Percentiles rank a stretch among this genome's conserved stretches.
Evolutionary conservation across 2,797 vertebrate species (phyloP).

Genomic region (Clangula hyemalis): DNA sequence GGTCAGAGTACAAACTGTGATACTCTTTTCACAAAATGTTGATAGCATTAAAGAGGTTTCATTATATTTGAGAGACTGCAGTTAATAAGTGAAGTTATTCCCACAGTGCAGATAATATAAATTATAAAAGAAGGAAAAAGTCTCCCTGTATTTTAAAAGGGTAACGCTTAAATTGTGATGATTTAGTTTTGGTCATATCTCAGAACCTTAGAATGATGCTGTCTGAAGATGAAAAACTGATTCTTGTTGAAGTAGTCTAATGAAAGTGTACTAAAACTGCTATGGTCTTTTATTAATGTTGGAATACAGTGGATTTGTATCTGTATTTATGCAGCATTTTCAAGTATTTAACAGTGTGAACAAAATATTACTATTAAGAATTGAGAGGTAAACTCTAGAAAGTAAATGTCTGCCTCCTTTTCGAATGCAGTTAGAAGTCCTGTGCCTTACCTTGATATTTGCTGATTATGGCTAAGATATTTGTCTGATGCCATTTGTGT

Average conservation of each 20-base stretch:
- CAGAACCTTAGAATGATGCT: neutral
- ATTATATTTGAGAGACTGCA: neutral
- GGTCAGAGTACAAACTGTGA: neutral
- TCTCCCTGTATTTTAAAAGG: neutral
- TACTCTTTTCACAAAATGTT: neutral
- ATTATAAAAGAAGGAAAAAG: neutral
- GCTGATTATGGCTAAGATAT: neutral
- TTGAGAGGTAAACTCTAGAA: neutral
- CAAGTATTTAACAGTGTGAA: neutral
- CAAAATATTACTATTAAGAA: neutral
- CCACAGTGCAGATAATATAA: neutral
- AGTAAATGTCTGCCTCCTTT: neutral
- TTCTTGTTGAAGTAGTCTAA: neutral
- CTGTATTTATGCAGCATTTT: neutral
- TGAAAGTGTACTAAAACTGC: neutral
- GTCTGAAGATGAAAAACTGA: neutral
- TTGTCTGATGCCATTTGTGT: neutral
- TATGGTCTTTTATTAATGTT: neutral
- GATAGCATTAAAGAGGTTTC: neutral
- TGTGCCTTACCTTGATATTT: neutral
- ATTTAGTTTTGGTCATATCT: neutral
- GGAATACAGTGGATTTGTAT: neutral
- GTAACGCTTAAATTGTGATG: neutral
- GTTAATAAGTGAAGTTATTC: neutral
- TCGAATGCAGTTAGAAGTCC: neutral